phyloP scores from a whole-genome alignment of 2,797 vertebrate genomes.

The Micromesistius poutassou region DNA sequence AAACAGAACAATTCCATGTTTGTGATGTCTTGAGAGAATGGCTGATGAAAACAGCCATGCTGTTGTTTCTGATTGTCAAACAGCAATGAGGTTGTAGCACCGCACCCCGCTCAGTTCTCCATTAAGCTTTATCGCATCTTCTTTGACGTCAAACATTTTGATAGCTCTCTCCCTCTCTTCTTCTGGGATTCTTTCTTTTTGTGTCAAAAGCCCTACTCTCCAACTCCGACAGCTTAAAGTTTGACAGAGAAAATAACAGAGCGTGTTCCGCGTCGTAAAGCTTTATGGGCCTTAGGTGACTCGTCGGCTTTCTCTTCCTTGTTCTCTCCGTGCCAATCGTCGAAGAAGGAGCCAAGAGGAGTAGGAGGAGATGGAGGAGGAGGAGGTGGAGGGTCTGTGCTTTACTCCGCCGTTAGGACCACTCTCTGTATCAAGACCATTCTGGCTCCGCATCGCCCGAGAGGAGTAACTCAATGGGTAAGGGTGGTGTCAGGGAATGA shows the following conservation, averaged over 20 bases:
- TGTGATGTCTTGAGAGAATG: conserved; percentile 13
- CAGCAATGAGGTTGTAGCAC: not conserved
- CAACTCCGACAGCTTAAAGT: not conserved
- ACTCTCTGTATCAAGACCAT: not conserved
- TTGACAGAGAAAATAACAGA: not conserved
- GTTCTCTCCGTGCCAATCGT: not conserved
- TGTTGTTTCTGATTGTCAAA: conserved; percentile 2
- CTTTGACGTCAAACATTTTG: conserved; percentile 8
- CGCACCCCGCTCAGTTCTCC: not conserved
- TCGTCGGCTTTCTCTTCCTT: not conserved
- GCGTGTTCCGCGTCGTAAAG: not conserved
- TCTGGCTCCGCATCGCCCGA: not conserved
- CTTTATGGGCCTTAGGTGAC: not conserved
- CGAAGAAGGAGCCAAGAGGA: not conserved
- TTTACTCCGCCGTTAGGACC: not conserved
- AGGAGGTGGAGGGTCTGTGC: not conserved
- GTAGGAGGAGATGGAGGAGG: not conserved
- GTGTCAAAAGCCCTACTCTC: not conserved
- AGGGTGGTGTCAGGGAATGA: not conserved
- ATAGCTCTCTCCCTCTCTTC: not conserved
- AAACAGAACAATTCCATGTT: conserved; percentile 41
- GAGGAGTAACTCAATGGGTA: not conserved
- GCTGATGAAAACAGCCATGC: not conserved
- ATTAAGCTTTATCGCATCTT: not conserved
- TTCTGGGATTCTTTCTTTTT: not conserved